Conservation (phyloP, 64 coral and sea anemone species). For the Stylophora pistillata region DNA sequence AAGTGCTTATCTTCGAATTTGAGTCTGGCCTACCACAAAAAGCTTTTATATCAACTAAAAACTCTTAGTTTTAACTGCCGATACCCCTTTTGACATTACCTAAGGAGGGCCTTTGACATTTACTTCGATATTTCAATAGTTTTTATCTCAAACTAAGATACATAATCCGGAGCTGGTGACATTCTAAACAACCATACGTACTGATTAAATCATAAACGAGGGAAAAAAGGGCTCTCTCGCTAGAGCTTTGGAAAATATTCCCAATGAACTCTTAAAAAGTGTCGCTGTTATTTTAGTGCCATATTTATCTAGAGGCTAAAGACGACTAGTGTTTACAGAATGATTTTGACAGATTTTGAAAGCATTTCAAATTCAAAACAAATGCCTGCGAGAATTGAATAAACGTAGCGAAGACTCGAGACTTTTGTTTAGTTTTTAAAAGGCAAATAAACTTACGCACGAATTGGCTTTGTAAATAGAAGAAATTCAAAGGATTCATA, state of each 20-base stretch:
- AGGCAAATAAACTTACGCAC: neutral
- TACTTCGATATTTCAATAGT: neutral
- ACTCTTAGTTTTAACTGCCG: neutral
- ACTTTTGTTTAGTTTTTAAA: neutral
- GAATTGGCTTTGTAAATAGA: no score
- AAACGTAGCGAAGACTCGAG: neutral
- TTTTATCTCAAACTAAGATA: neutral
- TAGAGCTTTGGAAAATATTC: neutral
- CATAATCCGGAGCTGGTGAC: neutral
- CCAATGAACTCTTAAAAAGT: neutral
- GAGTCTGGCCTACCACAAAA: neutral
- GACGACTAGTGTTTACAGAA: neutral
- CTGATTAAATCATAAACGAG: neutral
- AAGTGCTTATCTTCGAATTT: neutral
- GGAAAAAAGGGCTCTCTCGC: neutral
- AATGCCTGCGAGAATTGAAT: neutral
- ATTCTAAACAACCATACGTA: neutral
- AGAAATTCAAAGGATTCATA: no score
- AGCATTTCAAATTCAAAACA: neutral
- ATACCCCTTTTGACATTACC: constrained; percentile 3
- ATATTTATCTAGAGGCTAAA: neutral
- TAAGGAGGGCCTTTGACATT: neutral
- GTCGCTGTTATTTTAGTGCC: neutral
- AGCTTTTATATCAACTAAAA: constrained; percentile 18
- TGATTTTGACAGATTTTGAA: neutral